These are phyloP conservation scores for Salvator merianae DNA, from an alignment of 2,113 vertebrate genomes.

Conservation along the genomic window DNA sequence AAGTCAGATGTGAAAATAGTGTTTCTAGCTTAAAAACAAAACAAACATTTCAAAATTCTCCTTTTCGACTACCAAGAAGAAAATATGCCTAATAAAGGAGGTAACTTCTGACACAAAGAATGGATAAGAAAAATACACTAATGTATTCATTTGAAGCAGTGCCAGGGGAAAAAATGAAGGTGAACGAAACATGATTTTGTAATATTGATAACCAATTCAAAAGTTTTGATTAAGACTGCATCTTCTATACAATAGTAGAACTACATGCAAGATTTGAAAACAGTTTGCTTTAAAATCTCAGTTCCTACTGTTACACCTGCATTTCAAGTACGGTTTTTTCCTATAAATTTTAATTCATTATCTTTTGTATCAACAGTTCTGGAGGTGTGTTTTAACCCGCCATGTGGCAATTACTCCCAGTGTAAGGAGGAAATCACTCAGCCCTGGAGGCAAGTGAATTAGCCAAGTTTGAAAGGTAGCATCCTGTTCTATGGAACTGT, in stretches of 20 bases:
- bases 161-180: neutral
- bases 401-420: slow-evolving; percentile 8
- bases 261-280: neutral
- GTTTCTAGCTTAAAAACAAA: slow-evolving; percentile 9
- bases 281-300: neutral
- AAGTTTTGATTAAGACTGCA: accelerated
- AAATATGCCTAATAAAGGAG: neutral
- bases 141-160: neutral
- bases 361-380: slow-evolving; percentile 14
- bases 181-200: neutral
- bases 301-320: neutral
- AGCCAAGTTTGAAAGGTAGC: slow-evolving; percentile 27
- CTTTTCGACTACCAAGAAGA: neutral
- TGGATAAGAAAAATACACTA: neutral
- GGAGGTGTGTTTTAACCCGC: slow-evolving; percentile 21
- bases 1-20: slow-evolving; percentile 8
- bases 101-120: neutral
- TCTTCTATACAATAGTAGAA: neutral
- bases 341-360: accelerated
- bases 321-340: accelerated
- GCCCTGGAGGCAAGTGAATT: slow-evolving; percentile 26
- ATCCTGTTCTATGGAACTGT: slow-evolving; percentile 8
- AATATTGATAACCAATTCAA: accelerated
- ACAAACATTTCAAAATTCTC: slow-evolving; percentile 26
- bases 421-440: slow-evolving; percentile 18